These are phyloP conservation scores for Columba janthina DNA, from an alignment of 2,113 vertebrate species.

Conservation along the genomic window DNA sequence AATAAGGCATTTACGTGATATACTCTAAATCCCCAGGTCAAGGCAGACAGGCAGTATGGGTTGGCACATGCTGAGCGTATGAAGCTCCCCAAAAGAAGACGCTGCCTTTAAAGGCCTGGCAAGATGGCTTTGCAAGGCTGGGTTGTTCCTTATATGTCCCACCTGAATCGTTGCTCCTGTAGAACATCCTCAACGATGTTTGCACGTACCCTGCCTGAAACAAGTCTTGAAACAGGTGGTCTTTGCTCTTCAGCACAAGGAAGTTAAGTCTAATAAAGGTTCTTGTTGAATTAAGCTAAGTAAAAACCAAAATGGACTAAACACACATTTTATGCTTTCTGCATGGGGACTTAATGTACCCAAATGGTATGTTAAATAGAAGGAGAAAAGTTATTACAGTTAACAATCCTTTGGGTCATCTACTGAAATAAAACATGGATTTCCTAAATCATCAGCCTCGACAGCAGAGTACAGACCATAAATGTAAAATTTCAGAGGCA, in stretches of 20 bases:
- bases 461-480: background rate
- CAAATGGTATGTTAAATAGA: background rate
- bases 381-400: background rate
- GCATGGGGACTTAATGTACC: background rate
- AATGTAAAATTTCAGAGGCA: background rate
- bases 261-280: background rate
- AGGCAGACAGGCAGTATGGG: background rate
- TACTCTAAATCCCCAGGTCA: no score
- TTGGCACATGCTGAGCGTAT: rapidly evolving
- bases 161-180: background rate
- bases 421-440: background rate
- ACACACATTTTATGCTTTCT: background rate
- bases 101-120: background rate
- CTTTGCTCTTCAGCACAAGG: background rate
- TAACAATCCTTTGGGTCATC: background rate
- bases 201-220: background rate
- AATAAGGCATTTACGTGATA: rapidly evolving
- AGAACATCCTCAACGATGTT: background rate
- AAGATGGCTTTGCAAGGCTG: background rate
- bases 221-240: background rate
- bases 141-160: background rate
- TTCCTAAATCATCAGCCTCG: background rate
- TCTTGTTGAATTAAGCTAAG: background rate
- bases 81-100: background rate
- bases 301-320: background rate